phyloP scores from a whole-genome alignment of 1,140 invertebrate species.

The Mamestra configurata region DNA sequence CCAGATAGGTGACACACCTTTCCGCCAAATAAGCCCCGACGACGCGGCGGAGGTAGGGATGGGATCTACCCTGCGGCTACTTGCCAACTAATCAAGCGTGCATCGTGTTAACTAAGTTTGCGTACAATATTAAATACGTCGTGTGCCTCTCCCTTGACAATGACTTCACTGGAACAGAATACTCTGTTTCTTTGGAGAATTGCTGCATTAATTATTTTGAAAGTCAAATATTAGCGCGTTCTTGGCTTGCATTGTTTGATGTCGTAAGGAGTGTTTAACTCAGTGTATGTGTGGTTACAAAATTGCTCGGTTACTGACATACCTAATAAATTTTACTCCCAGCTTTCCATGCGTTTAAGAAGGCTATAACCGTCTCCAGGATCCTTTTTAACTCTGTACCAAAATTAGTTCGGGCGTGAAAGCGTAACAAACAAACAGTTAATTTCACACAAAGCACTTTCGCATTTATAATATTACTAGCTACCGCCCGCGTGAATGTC shows the following conservation, averaged over 20 bases:
- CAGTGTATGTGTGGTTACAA: neutral
- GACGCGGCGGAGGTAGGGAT: too few species aligned
- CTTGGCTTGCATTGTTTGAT: neutral
- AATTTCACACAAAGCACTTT: too few species aligned
- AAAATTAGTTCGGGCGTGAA: too few species aligned
- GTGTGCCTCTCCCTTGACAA: conserved; percentile 31
- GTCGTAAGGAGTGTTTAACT: neutral
- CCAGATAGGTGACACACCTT: too few species aligned
- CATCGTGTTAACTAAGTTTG: conserved; percentile 45
- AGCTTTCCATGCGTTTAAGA: too few species aligned
- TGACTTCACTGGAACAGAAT: neutral
- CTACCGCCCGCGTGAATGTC: too few species aligned
- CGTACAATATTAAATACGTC: conserved; percentile 40
- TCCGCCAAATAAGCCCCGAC: too few species aligned
- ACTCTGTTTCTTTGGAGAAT: conserved; percentile 26
- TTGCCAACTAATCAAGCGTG: conserved; percentile 44
- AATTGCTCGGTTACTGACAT: neutral
- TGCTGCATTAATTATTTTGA: conserved; percentile 10
- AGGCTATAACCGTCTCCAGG: too few species aligned
- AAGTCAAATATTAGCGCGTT: neutral
- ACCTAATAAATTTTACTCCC: too few species aligned
- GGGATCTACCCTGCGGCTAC: conserved; percentile 49
- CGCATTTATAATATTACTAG: too few species aligned
- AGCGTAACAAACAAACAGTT: too few species aligned
- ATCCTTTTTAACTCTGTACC: too few species aligned